A percentile compares a stretch with the other conserved stretches of the same genome.
Evolutionary conservation across 2,888 invertebrate species (phyloP).

Genomic region (Yponomeuta sedellus): DNA sequence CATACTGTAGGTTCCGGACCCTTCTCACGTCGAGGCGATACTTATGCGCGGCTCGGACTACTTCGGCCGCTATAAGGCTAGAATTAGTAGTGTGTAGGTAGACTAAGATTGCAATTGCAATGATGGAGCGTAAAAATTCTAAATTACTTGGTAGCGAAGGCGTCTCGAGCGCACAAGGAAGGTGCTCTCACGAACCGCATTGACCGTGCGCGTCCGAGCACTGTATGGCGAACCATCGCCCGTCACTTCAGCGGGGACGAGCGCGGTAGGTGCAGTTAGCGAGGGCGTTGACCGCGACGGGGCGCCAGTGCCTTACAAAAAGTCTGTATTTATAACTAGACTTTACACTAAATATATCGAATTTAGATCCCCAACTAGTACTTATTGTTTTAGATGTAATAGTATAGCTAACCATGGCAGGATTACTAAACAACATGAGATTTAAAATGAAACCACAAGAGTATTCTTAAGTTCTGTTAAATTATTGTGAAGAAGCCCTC

Average conservation of each 20-base stretch:
- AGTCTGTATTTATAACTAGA: constrained; percentile 42
- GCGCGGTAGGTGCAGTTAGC: background rate
- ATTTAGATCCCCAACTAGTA: constrained; percentile 25
- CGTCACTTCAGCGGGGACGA: too few species aligned
- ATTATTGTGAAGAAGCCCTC: background rate
- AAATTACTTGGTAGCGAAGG: constrained; percentile 58
- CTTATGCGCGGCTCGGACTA: background rate
- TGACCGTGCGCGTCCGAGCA: too few species aligned
- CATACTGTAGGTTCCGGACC: too few species aligned
- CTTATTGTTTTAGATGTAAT: background rate
- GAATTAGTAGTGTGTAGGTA: background rate
- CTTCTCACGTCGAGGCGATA: background rate
- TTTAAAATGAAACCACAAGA: background rate
- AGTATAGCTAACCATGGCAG: background rate
- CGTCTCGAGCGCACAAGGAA: constrained; percentile 31
- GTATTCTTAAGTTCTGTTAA: background rate
- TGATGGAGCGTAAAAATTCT: constrained; percentile 62
- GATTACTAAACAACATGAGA: background rate
- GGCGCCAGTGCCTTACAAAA: constrained; percentile 53
- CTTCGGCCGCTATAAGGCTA: too few species aligned
- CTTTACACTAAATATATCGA: too few species aligned
- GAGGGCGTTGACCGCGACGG: constrained; percentile 32
- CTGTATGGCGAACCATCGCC: too few species aligned
- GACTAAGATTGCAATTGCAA: constrained; percentile 4
- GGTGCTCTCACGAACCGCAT: constrained; percentile 23